phyloP scores from a whole-genome alignment of 2,797 vertebrate genomes.

The Halcyon chelicuti region DNA sequence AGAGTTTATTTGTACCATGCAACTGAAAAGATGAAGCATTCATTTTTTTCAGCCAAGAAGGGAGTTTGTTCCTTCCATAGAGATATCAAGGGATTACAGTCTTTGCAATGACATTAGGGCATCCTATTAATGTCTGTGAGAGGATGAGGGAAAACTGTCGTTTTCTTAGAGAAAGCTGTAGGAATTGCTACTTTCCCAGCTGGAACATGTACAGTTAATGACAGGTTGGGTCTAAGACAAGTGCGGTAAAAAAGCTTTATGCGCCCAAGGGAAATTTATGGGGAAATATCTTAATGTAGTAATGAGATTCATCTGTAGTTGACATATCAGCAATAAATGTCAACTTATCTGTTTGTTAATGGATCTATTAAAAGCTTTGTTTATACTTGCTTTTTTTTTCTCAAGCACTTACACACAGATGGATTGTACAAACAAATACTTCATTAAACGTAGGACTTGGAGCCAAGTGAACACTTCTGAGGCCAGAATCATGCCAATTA shows the following conservation, averaged over 20 bases:
- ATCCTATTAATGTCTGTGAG: neutral
- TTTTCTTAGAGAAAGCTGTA: neutral
- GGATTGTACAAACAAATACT: conserved; percentile 65
- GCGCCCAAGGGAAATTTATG: neutral
- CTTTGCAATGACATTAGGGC: neutral
- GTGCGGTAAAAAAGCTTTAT: neutral
- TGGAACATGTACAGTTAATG: neutral
- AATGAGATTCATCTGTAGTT: conserved; percentile 51
- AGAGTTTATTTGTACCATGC: neutral
- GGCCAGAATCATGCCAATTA: conserved; percentile 47
- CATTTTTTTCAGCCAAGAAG: neutral
- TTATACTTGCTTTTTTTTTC: conserved; percentile 11
- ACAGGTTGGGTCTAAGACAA: neutral
- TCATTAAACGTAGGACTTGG: neutral
- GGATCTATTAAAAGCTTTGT: conserved; percentile 61
- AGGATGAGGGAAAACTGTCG: neutral
- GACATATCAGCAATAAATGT: conserved; percentile 42
- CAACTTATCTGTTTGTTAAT: conserved; percentile 62
- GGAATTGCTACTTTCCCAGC: neutral
- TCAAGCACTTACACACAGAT: conserved; percentile 45
- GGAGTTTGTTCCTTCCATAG: neutral
- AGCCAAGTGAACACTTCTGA: conserved; percentile 46
- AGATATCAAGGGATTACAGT: neutral
- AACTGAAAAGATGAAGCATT: neutral
- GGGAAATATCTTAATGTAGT: conserved; percentile 1